Evolutionary conservation across 2,113 vertebrate genomes (phyloP).

Genomic region (Ceyx margarethae): DNA sequence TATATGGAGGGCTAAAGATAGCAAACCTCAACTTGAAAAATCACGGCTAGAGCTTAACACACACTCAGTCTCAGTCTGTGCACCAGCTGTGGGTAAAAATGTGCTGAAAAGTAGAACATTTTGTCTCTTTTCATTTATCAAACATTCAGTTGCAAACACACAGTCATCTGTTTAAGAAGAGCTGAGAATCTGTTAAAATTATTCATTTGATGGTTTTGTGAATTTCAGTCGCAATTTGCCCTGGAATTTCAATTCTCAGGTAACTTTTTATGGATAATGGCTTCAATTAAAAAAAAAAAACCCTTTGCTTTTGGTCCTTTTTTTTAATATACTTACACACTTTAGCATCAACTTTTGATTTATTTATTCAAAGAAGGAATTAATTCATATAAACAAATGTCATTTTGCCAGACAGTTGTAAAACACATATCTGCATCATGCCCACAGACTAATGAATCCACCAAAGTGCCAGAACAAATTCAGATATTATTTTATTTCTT

Average conservation of each 20-base stretch:
- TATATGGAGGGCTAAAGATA: slow-evolving; percentile 79
- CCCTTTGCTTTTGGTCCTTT: background rate
- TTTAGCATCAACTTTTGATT: background rate
- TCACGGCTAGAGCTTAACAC: slow-evolving; percentile 80
- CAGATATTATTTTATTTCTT: background rate
- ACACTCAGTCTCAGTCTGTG: slow-evolving; percentile 78
- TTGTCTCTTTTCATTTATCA: slow-evolving; percentile 80
- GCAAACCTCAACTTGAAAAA: slow-evolving; percentile 76
- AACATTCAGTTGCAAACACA: slow-evolving; percentile 75
- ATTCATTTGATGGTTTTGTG: slow-evolving; percentile 61
- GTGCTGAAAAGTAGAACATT: slow-evolving; percentile 85
- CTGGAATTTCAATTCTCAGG: slow-evolving; percentile 25
- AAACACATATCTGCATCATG: background rate
- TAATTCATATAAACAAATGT: background rate
- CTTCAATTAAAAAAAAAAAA: background rate
- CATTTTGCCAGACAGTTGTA: background rate
- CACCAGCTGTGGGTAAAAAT: slow-evolving; percentile 83
- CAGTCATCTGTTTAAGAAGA: slow-evolving; percentile 65
- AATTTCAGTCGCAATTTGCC: slow-evolving; percentile 34
- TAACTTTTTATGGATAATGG: slow-evolving; percentile 18
- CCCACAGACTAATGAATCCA: background rate
- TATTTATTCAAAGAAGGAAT: background rate
- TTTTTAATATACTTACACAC: background rate
- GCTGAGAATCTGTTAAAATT: slow-evolving; percentile 66
- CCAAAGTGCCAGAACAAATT: background rate